Base-by-base conservation (phyloP, 2,888 invertebrate species). In the Auanema freiburgensis region DNA sequence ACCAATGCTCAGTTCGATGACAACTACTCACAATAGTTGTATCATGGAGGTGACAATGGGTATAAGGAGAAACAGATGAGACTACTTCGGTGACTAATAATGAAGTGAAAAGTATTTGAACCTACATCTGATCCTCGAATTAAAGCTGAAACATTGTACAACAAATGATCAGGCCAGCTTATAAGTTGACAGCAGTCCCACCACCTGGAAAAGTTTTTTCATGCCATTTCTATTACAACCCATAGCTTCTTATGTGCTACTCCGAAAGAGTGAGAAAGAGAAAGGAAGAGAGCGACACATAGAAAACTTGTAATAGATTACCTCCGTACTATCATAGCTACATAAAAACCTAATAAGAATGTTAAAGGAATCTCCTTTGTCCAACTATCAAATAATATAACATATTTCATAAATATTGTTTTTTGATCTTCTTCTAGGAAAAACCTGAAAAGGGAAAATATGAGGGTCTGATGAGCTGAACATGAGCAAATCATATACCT, bases 171-270 rank as follows among this genome's bases (percentile, higher is more conserved):
- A 3, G 79, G 79, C 77, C 77, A 79, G 46, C 74, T 75, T 63
- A 79, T 78, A 46, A 75, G 59, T 51, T 78, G 74, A 67, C 77
- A 79, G 50, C 78, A 78, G 25, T 75, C 77, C 79, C 79, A 79
- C 79, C 79, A 79, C 50, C 78, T 70, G 50, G 61, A 65, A 49
- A 12, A 49, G 3, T 3, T 33, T 8, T 54, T 18, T 41, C n/a
- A 24, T 23, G 23, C 43, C 18, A 25, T 42, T 49, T 50, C n/a
- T 51, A 16, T 40, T 44, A n/a, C 23, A 44, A 18, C 21, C 18
- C 14, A 44, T 14, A 1, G 46, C 16, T 18, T 21, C 44, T 14
- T 5, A 21, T 21, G 21, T 5, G 56, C 21, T 14, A 46, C 10
- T 16, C 46, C 3, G 33, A 33, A 33, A 49, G 16, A n/a, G 2